Percentiles rank a stretch among this genome's conserved stretches.
These are phyloP conservation scores for Drosophila arizonae DNA, from an alignment of 1,140 invertebrate genomes.

Conservation along the genomic window DNA sequence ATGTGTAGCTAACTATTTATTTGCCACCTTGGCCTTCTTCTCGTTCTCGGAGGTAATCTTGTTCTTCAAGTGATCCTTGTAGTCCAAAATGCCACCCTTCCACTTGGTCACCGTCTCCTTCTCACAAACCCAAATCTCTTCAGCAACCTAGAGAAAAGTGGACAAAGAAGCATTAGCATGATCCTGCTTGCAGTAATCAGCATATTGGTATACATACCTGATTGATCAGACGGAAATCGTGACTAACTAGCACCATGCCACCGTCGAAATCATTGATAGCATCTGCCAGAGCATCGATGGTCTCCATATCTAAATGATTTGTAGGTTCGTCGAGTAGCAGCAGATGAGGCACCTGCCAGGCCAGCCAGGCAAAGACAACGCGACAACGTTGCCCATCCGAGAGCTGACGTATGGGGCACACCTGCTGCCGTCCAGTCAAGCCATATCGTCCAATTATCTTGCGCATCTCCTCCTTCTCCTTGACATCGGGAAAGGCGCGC, in stretches of 20 bases:
- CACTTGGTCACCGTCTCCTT: conserved; percentile 98
- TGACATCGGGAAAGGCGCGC: conserved; percentile 97
- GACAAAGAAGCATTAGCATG: neutral
- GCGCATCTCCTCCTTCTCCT: conserved; percentile 99
- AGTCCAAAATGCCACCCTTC: conserved; percentile 96
- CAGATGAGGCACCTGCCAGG: conserved; percentile 97
- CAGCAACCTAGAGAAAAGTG: conserved; percentile 90
- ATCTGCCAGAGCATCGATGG: conserved; percentile 98
- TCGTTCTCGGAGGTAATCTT: conserved; percentile 78
- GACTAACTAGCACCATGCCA: conserved; percentile 97
- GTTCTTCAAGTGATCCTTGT: conserved; percentile 96
- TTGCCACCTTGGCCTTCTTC: conserved; percentile 72
- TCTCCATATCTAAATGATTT: conserved; percentile 99
- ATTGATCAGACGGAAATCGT: conserved; percentile 98
- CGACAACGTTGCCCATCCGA: conserved; percentile 99
- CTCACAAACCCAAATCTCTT: conserved; percentile 99
- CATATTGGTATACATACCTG: conserved; percentile 86
- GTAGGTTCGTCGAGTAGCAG: conserved; percentile 98
- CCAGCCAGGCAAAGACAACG: conserved; percentile 98
- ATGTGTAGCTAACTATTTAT: conserved; percentile 55
- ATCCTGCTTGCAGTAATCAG: neutral
- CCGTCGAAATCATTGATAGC: conserved; percentile 99
- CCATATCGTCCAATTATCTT: conserved; percentile 99
- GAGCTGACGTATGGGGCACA: conserved; percentile 98
- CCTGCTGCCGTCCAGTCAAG: conserved; percentile 97